These are phyloP conservation scores for Chrysomallon squamiferum DNA, from an alignment of 1,140 invertebrate species.

Conservation along the genomic window DNA sequence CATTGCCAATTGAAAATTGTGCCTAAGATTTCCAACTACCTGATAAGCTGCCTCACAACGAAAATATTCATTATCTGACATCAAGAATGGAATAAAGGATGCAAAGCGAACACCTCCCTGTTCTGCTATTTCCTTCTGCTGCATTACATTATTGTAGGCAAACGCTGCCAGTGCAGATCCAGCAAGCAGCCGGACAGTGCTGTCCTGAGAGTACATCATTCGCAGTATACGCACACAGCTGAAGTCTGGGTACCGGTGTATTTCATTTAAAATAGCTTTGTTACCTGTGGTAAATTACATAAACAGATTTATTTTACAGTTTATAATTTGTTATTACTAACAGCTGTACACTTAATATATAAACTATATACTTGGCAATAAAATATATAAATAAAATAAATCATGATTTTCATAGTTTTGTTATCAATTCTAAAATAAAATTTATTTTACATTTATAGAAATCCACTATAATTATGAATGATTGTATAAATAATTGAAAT, in stretches of 20 bases:
- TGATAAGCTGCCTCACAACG: conserved; percentile 59
- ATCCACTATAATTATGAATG: too few relatives aligned
- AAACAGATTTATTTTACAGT: not conserved
- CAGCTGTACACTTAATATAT: not conserved
- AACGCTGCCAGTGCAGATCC: conserved; percentile 57
- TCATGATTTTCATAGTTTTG: not conserved
- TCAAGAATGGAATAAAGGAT: conserved; percentile 58
- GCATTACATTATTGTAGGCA: conserved; percentile 58
- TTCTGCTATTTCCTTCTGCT: conserved; percentile 58
- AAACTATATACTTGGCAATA: not conserved
- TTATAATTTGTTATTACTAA: not conserved
- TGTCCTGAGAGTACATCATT: conserved; percentile 54
- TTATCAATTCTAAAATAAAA: not conserved
- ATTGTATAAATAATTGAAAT: too few relatives aligned
- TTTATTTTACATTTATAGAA: not conserved
- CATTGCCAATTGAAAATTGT: too few relatives aligned
- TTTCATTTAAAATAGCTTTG: conserved; percentile 50
- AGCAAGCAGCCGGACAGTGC: conserved; percentile 51
- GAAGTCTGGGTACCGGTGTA: conserved; percentile 53
- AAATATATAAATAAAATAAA: not conserved
- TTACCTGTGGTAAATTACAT: conserved; percentile 41
- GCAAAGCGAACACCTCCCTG: conserved; percentile 58
- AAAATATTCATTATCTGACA: conserved; percentile 55
- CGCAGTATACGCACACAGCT: conserved; percentile 58
- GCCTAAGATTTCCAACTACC: too few relatives aligned